Base-by-base conservation (phyloP, 2,797 vertebrate species). In the Danio choprae region DNA sequence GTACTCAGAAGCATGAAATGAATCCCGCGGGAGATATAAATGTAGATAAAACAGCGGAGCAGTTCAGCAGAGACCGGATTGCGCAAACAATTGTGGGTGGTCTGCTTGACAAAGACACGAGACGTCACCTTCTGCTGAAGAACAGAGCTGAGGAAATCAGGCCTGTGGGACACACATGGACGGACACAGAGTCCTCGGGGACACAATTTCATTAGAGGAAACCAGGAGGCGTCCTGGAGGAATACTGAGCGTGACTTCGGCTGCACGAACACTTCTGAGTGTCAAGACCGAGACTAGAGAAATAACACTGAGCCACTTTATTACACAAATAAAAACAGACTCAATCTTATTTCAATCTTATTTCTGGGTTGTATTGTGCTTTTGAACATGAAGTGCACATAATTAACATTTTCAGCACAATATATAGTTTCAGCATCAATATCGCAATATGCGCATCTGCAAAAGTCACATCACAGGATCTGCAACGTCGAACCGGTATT, bases 121-220 rank as follows among this genome's bases (percentile, higher is more conserved):
- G 46, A 20, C 1, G 3, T n/a, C 56, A 58, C 16, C 7, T 60
- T 15, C 43, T 6, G 13, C 13, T 13, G 41, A 65, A 40, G 60
- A 50, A 48, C 51, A 74, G 40, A 60, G 41, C 53, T 38, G 18
- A 43, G 70, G 36, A 80, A 73, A 72, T 6, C 0, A 4, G 71
- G 36, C 78, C 51, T 80, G 41, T n/a, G 16, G 59, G 48, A 71
- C 65, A 75, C 58, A 40, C 18, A 44, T n/a, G 55, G 36, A 50
- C 43, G 55, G 41, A 51, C 71, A 44, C 44, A 67, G 53, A 62
- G 53, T 73, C 73, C 55, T 77, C 77, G 11, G 82, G 64, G 56
- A 84, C 50, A 38, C 73, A 55, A 60, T 82, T 80, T 86, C 80
- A 73, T 80, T 80, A 85, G 77, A 29, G 62, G n/a, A 29, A 59